Base-by-base conservation (phyloP, 2,888 invertebrate genomes). In the Ceratothoa steindachneri region DNA sequence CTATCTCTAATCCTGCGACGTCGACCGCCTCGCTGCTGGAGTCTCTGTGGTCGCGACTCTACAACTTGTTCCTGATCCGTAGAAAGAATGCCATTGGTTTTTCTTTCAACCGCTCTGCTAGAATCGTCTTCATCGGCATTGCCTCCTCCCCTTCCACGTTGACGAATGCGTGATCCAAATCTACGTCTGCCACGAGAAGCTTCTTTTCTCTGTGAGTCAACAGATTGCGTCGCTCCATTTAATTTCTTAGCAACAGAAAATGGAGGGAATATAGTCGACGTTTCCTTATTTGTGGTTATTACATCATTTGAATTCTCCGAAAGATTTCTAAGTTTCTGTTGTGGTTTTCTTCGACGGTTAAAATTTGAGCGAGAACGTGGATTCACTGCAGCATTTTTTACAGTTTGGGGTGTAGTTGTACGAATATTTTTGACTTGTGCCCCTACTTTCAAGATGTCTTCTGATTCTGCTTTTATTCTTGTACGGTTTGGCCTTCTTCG, bases 241-340 rank as follows among this genome's bases (percentile, higher is more conserved):
- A 60, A 60, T 24, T 3, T 60, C 24, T 60, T 60, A 3, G 60
- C 60, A 3, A 60, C 60, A 60, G 60, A 60, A 60, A 60, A 60
- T 1, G 60, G 60, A 4, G 60, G 60, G 24, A 60, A 60, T 24
- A 60, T n/a, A 22, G 60, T 60, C 12, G 60, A 60, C n/a, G 60
- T 1, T 60, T 1, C 60, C 24, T 60, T 24, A 41, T 5, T 41
- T 60, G 60, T 24, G n/a, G 60, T n/a, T 60, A 24, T 60, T 60
- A 24, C 2, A 4, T n/a, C 24, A n/a, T 12, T 60, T 60, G 60
- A 1, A 22, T 24, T 24, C 27, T 60, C 52, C 15, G 52, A 2
- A 51, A 51, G 19, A 51, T 19, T 51, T 51, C 52, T 51, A 3
- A 51, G 15, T 51, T 51, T n/a, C n/a, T 2, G 52, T 51, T 3